Evolutionary conservation across 2,888 invertebrate species (phyloP).

Genomic region (Volucella zonaria): DNA sequence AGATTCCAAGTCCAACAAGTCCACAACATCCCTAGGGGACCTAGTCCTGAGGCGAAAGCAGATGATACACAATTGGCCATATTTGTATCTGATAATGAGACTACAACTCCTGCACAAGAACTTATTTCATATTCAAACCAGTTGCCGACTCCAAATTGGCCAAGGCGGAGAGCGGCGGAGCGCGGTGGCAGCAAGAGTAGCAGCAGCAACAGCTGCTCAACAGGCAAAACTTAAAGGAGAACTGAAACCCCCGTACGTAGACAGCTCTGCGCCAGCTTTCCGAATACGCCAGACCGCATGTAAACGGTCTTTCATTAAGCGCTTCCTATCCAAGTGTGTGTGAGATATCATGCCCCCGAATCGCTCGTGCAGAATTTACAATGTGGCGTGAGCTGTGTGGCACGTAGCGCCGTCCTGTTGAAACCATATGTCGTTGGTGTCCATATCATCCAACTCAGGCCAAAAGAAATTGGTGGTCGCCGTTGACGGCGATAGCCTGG

Average conservation of each 20-base stretch:
- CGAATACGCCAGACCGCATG: constrained; percentile 96
- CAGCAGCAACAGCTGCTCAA: constrained; percentile 83
- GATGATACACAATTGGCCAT: constrained; percentile 98
- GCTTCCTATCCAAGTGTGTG: no score
- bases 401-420: no score
- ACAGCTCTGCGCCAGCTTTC: constrained; percentile 94
- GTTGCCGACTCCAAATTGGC: constrained; percentile 97
- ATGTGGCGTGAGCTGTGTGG: no score
- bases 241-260: constrained; percentile 93
- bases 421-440: no score
- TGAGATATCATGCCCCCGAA: no score
- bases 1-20: constrained; percentile 92
- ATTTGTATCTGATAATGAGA: constrained; percentile 97
- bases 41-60: constrained; percentile 95
- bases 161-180: constrained; percentile 91
- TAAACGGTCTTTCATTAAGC: no score
- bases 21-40: constrained; percentile 90
- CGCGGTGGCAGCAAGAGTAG: constrained; percentile 81
- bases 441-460: constrained; percentile 34
- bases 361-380: no score
- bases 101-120: no score
- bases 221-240: constrained; percentile 87
- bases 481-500: no score
- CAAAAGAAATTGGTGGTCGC: no score
- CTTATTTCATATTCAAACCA: constrained; percentile 97